Evolutionary conservation across 92 coral and sea anemone species (phyloP).

Genomic region (Zoanthus gigantus): DNA sequence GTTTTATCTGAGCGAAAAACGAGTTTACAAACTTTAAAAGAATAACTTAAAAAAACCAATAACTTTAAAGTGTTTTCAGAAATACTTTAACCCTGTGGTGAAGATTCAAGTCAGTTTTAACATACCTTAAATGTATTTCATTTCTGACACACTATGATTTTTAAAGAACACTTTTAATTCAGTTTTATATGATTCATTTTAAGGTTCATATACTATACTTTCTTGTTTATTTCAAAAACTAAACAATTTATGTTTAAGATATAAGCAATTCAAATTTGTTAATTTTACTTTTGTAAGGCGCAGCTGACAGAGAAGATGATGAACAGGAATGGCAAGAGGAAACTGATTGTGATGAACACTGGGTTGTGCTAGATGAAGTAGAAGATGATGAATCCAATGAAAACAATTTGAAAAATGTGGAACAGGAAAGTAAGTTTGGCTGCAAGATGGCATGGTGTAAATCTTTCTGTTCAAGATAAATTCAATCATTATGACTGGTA

Average conservation of each 20-base stretch:
- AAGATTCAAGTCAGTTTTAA: no score
- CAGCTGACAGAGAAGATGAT: constrained; percentile 16
- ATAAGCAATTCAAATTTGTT: neutral
- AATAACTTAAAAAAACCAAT: no score
- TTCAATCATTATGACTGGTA: neutral
- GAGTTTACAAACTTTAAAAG: neutral
- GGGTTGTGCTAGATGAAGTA: constrained; percentile 63
- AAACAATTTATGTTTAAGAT: neutral
- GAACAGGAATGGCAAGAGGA: constrained; percentile 10
- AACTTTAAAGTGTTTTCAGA: no score
- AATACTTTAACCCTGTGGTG: no score
- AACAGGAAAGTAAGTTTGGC: constrained; percentile 52
- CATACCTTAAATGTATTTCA: no score
- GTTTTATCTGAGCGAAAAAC: neutral
- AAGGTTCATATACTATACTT: neutral
- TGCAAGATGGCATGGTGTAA: neutral
- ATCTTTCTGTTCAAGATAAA: neutral
- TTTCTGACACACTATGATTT: no score
- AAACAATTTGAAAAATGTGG: constrained; percentile 43
- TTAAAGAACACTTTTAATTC: no score
- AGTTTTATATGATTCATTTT: no score
- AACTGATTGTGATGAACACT: constrained; percentile 26
- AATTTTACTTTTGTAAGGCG: neutral
- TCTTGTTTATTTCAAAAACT: neutral
- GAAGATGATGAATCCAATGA: constrained; percentile 45